A percentile compares a stretch with the other conserved stretches of the same genome.
Evolutionary conservation across 2,113 vertebrate species (phyloP).

Genomic region (Condylura cristata): DNA sequence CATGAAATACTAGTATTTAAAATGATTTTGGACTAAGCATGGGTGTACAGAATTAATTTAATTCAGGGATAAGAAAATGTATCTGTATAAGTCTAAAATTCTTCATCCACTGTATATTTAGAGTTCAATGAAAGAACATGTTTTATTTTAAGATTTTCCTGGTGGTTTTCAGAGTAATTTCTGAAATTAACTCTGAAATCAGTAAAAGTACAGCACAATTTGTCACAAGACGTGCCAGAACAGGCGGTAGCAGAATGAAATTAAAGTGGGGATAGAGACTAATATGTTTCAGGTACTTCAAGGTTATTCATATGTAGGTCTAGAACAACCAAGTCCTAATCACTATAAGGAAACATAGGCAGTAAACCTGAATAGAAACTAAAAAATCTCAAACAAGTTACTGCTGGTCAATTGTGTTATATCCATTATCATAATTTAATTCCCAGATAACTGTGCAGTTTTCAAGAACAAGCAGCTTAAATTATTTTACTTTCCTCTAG

Average conservation of each 20-base stretch:
- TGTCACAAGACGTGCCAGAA: slow-evolving; percentile 13
- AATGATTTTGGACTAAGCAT: slow-evolving; percentile 72
- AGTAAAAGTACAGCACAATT: slow-evolving; percentile 6
- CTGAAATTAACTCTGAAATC: slow-evolving; percentile 78
- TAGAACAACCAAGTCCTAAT: slow-evolving; percentile 32
- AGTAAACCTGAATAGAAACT: background rate
- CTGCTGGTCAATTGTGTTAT: slow-evolving; percentile 10
- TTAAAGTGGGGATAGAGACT: background rate
- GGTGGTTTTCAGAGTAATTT: slow-evolving; percentile 70
- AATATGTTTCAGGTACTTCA: background rate
- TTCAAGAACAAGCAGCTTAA: background rate
- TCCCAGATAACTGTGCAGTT: background rate
- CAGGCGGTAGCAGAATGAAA: background rate
- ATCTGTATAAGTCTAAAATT: slow-evolving; percentile 78
- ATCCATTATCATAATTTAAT: background rate
- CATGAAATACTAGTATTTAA: slow-evolving; percentile 78
- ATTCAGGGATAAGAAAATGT: slow-evolving; percentile 66
- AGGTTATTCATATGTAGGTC: slow-evolving; percentile 48
- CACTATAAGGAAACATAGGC: slow-evolving; percentile 53
- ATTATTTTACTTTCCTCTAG: slow-evolving; percentile 31
- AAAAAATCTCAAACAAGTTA: background rate
- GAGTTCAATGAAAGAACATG: slow-evolving; percentile 70
- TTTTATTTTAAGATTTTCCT: slow-evolving; percentile 68
- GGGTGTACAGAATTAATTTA: slow-evolving; percentile 65
- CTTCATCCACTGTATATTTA: slow-evolving; percentile 59